Conservation (phyloP, 2,888 invertebrate species). For the Drosophila mercatorum region DNA sequence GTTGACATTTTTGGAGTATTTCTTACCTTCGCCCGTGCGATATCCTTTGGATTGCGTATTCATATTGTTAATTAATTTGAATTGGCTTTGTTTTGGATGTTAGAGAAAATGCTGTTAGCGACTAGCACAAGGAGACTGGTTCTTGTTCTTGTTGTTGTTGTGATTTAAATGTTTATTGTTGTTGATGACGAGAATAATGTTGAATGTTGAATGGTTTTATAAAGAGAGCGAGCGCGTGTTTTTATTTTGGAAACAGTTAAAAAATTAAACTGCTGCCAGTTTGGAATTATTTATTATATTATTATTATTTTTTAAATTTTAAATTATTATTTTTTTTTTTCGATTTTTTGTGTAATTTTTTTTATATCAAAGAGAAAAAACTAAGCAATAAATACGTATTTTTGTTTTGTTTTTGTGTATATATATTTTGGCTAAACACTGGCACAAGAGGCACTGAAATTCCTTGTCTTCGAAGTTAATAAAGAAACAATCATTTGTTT, state of each 20-base stretch:
- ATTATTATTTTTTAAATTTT: slow-evolving; percentile 13
- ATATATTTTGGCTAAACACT: slow-evolving; percentile 81
- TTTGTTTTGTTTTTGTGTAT: slow-evolving; percentile 55
- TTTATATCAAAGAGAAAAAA: slow-evolving; percentile 77
- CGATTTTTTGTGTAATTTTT: slow-evolving; percentile 53
- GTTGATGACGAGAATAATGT: slow-evolving; percentile 54
- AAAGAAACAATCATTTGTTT: slow-evolving; percentile 61
- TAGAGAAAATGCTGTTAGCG: slow-evolving; percentile 73
- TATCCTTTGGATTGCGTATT: slow-evolving; percentile 84
- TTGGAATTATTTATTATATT: slow-evolving; percentile 17
- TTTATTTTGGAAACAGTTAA: slow-evolving; percentile 23
- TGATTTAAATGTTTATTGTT: slow-evolving; percentile 49
- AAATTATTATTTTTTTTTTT: slow-evolving; percentile 29
- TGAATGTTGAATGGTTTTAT: slow-evolving; percentile 43
- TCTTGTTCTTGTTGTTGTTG: slow-evolving; percentile 61
- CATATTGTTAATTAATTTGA: slow-evolving; percentile 71
- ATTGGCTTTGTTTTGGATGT: slow-evolving; percentile 28
- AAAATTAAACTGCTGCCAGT: slow-evolving; percentile 44
- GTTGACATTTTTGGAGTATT: neutral
- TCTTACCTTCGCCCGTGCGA: slow-evolving; percentile 84
- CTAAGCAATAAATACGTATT: slow-evolving; percentile 81
- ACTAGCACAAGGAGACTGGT: slow-evolving; percentile 69
- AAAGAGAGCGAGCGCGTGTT: slow-evolving; percentile 42
- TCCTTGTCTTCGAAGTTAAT: slow-evolving; percentile 81
- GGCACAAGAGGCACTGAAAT: slow-evolving; percentile 82